Evolutionary conservation across 2,888 invertebrate genomes (phyloP).

Genomic region (Tillus elongatus): DNA sequence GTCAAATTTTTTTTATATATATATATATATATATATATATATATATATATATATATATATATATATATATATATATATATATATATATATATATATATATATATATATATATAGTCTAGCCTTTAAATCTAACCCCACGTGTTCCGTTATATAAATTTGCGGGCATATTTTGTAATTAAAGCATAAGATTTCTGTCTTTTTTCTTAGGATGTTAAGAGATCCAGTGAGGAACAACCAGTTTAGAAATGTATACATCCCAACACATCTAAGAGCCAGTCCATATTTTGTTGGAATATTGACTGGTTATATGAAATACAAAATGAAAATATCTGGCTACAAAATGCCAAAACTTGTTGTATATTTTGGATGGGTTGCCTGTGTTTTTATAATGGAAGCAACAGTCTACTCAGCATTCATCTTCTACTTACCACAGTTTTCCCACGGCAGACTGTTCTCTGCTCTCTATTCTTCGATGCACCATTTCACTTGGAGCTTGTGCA

Average conservation of each 20-base stretch:
- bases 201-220: slow-evolving; percentile 28
- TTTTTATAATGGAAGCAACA: slow-evolving; percentile 24
- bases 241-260: slow-evolving; percentile 31
- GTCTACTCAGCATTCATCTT: slow-evolving; percentile 32
- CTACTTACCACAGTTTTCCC: slow-evolving; percentile 27
- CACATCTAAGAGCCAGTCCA: slow-evolving; percentile 32
- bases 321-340: slow-evolving; percentile 22
- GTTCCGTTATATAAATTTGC: no score
- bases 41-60: no score
- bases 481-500: slow-evolving; percentile 31
- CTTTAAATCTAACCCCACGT: no score
- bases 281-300: slow-evolving; percentile 33
- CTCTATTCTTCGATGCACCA: slow-evolving; percentile 34
- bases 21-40: no score
- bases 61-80: no score
- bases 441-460: slow-evolving; percentile 27
- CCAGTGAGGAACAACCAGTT: slow-evolving; percentile 30
- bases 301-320: slow-evolving; percentile 31
- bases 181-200: slow-evolving; percentile 9
- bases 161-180: no score
- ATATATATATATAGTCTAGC: no score
- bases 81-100: no score
- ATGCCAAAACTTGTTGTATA: slow-evolving; percentile 23
- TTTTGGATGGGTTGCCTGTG: slow-evolving; percentile 28
- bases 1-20: no score